Conservation (phyloP, 2,797 vertebrate genomes). For the Semaprochilodus insignis region DNA sequence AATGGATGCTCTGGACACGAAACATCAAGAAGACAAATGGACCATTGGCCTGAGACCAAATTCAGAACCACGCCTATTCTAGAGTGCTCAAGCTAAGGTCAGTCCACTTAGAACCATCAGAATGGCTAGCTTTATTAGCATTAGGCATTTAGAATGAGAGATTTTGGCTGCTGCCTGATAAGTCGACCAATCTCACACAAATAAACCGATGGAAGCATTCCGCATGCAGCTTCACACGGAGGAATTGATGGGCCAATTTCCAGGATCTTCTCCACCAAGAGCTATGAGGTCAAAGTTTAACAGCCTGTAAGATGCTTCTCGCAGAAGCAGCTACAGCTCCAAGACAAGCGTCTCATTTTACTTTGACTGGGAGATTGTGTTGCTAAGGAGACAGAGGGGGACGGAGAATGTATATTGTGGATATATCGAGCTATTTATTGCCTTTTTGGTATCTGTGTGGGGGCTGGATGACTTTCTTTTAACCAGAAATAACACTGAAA, state of each 20-base stretch:
- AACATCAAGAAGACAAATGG: not conserved
- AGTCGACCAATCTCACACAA: not conserved
- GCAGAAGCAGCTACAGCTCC: not conserved
- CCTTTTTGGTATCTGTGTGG: constrained; percentile 61
- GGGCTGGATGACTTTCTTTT: constrained; percentile 62
- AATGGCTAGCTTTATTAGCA: not conserved
- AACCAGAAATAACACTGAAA: constrained; percentile 55
- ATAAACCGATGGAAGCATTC: not conserved
- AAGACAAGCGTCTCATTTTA: constrained; percentile 54
- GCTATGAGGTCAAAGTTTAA: not conserved
- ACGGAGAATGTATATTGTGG: constrained; percentile 61
- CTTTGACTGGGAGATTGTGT: constrained; percentile 68
- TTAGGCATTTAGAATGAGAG: not conserved
- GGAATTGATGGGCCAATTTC: not conserved
- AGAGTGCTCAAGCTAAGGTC: not conserved
- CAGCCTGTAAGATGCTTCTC: not conserved
- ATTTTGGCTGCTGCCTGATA: not conserved
- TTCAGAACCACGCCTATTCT: not conserved
- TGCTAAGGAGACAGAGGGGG: constrained; percentile 75
- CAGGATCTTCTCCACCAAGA: not conserved
- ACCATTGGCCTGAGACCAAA: not conserved
- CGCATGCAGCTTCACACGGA: not conserved
- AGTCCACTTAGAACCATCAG: not conserved
- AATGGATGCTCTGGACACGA: not conserved
- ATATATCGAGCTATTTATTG: constrained; percentile 70